Conservation (phyloP, 2,888 invertebrate species). For the Drosophila demipolita region DNA sequence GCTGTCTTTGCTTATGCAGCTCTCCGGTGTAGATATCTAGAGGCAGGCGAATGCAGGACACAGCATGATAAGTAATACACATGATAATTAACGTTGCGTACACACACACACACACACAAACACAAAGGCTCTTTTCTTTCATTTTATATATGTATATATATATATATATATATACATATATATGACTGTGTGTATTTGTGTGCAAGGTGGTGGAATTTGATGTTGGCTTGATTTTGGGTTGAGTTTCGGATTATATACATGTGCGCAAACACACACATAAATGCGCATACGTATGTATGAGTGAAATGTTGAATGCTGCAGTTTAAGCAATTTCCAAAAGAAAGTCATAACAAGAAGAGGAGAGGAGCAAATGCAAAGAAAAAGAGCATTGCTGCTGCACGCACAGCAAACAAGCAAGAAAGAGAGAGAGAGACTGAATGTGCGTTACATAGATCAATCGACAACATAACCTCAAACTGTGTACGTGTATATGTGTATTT, state of each 20-base stretch:
- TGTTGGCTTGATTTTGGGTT: constrained; percentile 30
- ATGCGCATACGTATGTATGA: constrained; percentile 15
- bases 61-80: constrained; percentile 36
- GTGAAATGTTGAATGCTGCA: constrained; percentile 33
- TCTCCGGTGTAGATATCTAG: neutral
- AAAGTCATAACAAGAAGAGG: neutral
- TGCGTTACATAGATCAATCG: constrained; percentile 1
- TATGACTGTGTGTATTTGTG: neutral
- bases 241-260: neutral
- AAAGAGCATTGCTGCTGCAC: neutral
- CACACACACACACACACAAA: neutral
- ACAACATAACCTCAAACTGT: constrained; percentile 1
- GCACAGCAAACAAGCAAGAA: neutral
- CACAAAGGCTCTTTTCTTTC: neutral
- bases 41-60: neutral
- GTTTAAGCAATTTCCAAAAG: constrained; percentile 11
- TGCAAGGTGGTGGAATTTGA: constrained; percentile 3
- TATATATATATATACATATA: neutral
- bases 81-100: constrained; percentile 54
- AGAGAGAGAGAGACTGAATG: neutral
- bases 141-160: neutral
- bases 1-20: neutral
- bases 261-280: neutral
- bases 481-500: neutral
- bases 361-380: constrained; percentile 1